phyloP scores from a whole-genome alignment of 1,140 invertebrate species.

The Halesus radiatus region DNA sequence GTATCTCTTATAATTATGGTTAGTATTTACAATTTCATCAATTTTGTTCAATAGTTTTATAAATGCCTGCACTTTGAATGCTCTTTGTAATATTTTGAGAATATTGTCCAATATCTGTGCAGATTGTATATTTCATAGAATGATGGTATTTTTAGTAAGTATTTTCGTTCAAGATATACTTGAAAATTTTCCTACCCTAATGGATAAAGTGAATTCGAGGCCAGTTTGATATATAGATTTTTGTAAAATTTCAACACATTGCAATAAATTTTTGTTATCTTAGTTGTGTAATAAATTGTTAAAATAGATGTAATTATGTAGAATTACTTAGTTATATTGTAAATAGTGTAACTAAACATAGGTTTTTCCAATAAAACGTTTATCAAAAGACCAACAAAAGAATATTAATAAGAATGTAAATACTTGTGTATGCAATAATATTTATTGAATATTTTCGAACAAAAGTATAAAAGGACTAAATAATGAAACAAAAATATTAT shows the following conservation, averaged over 20 bases:
- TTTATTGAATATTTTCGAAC: conserved; percentile 24
- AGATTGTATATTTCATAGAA: not conserved
- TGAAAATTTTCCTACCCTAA: not conserved
- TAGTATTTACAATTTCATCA: too few species aligned
- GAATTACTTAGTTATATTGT: not conserved
- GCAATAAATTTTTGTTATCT: conserved; percentile 14
- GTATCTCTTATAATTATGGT: too few species aligned
- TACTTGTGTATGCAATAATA: conserved; percentile 28
- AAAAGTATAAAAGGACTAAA: not conserved
- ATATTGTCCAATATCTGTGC: too few species aligned
- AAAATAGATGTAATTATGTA: not conserved
- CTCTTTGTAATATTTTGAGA: too few species aligned
- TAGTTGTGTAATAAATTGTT: not conserved
- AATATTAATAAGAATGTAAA: not conserved
- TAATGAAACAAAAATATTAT: not conserved
- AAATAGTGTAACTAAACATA: not conserved
- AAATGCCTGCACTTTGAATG: too few species aligned
- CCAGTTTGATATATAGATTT: conserved; percentile 14
- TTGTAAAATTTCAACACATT: conserved; percentile 13
- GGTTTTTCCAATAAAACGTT: not conserved
- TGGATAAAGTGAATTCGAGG: conserved; percentile 41
- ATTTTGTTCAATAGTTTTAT: too few species aligned
- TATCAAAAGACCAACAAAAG: conserved; percentile 12
- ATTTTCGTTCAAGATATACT: too few species aligned
- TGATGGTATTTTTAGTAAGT: not conserved